Evolutionary conservation across 2,888 invertebrate genomes (phyloP).

Genomic region (Clepsis dumicolana): DNA sequence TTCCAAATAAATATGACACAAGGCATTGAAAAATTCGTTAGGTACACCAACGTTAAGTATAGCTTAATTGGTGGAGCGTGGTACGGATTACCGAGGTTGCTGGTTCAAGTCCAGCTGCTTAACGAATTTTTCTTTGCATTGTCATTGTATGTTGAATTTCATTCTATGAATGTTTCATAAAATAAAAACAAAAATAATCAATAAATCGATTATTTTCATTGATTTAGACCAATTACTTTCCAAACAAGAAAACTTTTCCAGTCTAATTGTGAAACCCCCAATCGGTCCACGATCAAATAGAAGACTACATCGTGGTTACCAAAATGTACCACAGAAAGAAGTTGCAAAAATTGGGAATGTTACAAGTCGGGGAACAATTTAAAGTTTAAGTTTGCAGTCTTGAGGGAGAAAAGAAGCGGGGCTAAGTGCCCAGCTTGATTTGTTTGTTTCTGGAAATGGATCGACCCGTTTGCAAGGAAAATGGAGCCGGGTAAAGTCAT

Average conservation of each 20-base stretch:
- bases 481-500: conserved; percentile 41
- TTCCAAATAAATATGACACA: too few species aligned
- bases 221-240: too few species aligned
- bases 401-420: conserved; percentile 53
- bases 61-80: too few species aligned
- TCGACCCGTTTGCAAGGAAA: conserved; percentile 48
- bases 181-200: too few species aligned
- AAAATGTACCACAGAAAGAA: conserved; percentile 50
- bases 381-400: conserved; percentile 71
- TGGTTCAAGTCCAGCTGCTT: too few species aligned
- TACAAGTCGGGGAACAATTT: conserved; percentile 71
- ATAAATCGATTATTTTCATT: too few species aligned
- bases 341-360: conserved; percentile 59
- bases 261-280: background rate
- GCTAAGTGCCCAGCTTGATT: conserved; percentile 74
- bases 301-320: conserved; percentile 41
- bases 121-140: too few species aligned
- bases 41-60: too few species aligned
- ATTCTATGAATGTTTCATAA: too few species aligned
- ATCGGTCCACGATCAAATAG: conserved; percentile 33
- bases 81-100: too few species aligned
- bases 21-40: too few species aligned
- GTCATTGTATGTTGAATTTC: too few species aligned
- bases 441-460: conserved; percentile 73
- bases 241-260: background rate